Evolutionary conservation across 2,113 vertebrate species (phyloP).

Genomic region (Melanocharis versteri): DNA sequence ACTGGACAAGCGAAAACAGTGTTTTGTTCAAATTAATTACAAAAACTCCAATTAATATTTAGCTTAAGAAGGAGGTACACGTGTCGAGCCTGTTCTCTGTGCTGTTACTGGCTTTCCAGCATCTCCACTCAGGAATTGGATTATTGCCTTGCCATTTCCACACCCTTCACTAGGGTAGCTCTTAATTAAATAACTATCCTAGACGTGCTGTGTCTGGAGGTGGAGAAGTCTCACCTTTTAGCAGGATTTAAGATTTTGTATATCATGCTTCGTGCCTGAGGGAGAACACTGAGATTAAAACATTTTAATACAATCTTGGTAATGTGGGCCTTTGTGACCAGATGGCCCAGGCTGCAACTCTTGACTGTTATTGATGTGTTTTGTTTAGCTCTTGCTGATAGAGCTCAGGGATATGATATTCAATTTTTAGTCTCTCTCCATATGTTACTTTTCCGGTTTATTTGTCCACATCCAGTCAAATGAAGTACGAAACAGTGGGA

Average conservation of each 20-base stretch:
- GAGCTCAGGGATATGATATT: not conserved
- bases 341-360: conserved; percentile 12
- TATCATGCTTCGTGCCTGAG: not conserved
- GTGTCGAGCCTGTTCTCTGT: not conserved
- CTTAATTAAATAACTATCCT: conserved; percentile 27
- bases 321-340: not conserved
- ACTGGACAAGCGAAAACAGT: not conserved
- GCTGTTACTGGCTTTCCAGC: not conserved
- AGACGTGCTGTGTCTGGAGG: not conserved
- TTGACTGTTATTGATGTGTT: not conserved
- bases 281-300: not conserved
- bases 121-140: not conserved
- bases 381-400: conserved; percentile 23
- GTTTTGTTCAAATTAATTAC: not conserved
- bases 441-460: conserved; percentile 55
- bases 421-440: conserved; percentile 51
- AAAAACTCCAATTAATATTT: not conserved
- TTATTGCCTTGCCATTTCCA: not conserved
- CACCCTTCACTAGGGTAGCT: not conserved
- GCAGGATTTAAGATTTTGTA: not conserved
- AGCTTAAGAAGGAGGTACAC: not conserved
- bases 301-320: not conserved
- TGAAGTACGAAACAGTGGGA: not conserved
- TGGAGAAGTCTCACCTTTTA: conserved; percentile 17
- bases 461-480: conserved; percentile 53